phyloP scores from a whole-genome alignment of 2,888 invertebrate species.

The Formica aserva region DNA sequence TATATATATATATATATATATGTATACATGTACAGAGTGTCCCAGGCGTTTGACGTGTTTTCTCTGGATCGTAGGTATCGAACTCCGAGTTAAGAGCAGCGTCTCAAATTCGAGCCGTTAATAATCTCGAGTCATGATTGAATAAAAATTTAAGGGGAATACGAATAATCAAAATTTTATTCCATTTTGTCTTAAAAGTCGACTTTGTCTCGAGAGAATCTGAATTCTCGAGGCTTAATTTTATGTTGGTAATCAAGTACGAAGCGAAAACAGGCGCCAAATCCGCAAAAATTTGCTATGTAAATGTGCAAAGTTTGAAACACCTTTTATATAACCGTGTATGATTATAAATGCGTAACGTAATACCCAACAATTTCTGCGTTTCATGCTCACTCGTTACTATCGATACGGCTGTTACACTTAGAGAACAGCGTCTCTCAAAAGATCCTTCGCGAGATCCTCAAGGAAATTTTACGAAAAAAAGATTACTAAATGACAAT shows the following conservation, averaged over 20 bases:
- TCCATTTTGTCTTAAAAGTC: neutral
- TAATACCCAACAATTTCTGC: conserved; percentile 66
- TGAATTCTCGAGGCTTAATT: neutral
- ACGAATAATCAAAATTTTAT: neutral
- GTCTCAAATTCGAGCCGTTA: neutral
- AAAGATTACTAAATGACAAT: neutral
- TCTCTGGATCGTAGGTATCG: neutral
- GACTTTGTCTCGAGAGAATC: neutral
- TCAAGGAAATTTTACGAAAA: neutral
- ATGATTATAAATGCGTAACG: conserved; percentile 71
- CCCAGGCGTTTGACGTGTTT: neutral
- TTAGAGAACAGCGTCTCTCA: conserved; percentile 61
- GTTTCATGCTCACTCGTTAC: conserved; percentile 63
- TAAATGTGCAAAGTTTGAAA: conserved; percentile 24
- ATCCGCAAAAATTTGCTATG: conserved; percentile 2
- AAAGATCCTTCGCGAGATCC: conserved; percentile 35
- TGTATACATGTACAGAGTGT: neutral
- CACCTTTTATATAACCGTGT: conserved; percentile 61
- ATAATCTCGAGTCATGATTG: neutral
- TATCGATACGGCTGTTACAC: conserved; percentile 59
- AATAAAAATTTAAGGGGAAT: neutral
- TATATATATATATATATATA: conserved; percentile 51
- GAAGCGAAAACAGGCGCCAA: neutral
- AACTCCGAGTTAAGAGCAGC: neutral
- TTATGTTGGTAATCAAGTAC: neutral